Percentiles rank a stretch among this genome's conserved stretches.
These are phyloP conservation scores for Forbesichthys papilliferus DNA, from an alignment of 2,113 vertebrate genomes.

Conservation along the genomic window DNA sequence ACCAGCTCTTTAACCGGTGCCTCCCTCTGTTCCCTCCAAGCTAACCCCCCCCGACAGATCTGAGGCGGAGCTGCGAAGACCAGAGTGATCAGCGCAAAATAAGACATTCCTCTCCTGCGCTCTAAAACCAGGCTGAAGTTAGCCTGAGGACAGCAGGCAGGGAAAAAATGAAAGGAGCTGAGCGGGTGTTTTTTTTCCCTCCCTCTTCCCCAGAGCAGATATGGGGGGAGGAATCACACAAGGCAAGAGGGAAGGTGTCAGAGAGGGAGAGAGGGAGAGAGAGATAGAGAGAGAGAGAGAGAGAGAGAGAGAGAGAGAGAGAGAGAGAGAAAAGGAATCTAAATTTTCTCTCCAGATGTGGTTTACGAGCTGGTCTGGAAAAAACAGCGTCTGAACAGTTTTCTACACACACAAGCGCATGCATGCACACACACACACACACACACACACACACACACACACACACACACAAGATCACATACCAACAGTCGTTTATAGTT, in stretches of 20 bases:
- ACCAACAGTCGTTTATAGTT: conserved; percentile 28
- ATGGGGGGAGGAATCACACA: conserved; percentile 57
- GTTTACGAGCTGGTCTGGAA: conserved; percentile 77
- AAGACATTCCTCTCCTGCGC: conserved; percentile 60
- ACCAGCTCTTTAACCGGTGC: conserved; percentile 18
- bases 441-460: conserved; percentile 36
- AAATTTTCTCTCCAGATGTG: conserved; percentile 79
- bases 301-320: conserved; percentile 6
- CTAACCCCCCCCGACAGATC: conserved; percentile 39
- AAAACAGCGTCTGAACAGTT: conserved; percentile 70
- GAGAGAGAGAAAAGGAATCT: conserved; percentile 58
- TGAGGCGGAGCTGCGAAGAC: conserved; percentile 40
- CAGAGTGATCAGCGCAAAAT: conserved; percentile 57
- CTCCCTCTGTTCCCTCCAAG: conserved; percentile 18
- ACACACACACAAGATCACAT: conserved; percentile 17
- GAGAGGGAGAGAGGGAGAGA: background rate
- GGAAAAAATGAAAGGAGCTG: conserved; percentile 63
- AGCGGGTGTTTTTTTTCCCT: conserved; percentile 40
- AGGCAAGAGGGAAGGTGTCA: conserved; percentile 47
- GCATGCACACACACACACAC: conserved; percentile 21
- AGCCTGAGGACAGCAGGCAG: conserved; percentile 62
- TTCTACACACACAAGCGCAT: conserved; percentile 61
- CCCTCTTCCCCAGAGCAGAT: conserved; percentile 42
- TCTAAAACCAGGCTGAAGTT: conserved; percentile 63
- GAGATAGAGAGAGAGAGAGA: background rate